A percentile compares a stretch with the other conserved stretches of the same genome.
phyloP scores from a whole-genome alignment of 2,888 invertebrate species.

The Drosophila pseudotalamancana region DNA sequence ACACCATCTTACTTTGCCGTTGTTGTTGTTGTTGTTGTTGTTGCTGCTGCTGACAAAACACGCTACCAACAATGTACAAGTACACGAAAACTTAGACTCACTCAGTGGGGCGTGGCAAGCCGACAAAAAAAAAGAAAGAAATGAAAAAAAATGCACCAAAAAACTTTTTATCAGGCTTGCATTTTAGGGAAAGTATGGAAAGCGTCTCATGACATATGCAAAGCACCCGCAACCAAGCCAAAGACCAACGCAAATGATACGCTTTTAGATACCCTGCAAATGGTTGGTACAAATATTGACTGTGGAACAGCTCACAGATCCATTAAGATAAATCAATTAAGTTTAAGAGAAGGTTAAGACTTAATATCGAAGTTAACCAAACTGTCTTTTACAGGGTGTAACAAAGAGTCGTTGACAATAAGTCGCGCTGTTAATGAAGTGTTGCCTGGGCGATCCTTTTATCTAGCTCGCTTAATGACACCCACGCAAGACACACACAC shows the following conservation, averaged over 20 bases:
- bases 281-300: not conserved
- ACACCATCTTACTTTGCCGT: conserved; percentile 71
- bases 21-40: conserved; percentile 37
- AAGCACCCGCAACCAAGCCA: conserved; percentile 64
- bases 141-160: conserved; percentile 48
- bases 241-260: not conserved
- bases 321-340: not conserved
- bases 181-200: conserved; percentile 54
- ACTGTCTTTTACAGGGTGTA: conserved; percentile 24
- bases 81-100: conserved; percentile 38
- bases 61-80: conserved; percentile 53
- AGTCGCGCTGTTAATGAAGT: conserved; percentile 57
- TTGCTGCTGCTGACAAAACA: conserved; percentile 52
- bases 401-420: conserved; percentile 49
- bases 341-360: not conserved
- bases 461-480: conserved; percentile 75
- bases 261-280: conserved; percentile 28
- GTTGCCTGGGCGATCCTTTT: conserved; percentile 62
- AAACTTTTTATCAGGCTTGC: conserved; percentile 45
- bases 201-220: conserved; percentile 69
- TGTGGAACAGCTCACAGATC: not conserved
- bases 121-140: conserved; percentile 33
- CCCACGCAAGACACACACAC: conserved; percentile 51
- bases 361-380: not conserved
- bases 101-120: conserved; percentile 62